Base-by-base conservation (phyloP, 2,888 invertebrate species). In the Polymixis flavicincta region DNA sequence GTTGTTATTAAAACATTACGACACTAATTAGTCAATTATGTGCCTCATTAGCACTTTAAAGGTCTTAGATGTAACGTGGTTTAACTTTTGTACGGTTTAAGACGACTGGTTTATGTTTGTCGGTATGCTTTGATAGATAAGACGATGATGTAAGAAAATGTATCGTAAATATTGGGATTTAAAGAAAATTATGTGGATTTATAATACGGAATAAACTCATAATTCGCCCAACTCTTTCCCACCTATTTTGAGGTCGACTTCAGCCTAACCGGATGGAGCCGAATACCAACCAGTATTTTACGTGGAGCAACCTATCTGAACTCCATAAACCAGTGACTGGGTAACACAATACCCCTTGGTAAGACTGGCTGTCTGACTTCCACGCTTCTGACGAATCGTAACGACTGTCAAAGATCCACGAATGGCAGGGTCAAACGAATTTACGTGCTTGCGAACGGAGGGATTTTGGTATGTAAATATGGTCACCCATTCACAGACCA, bases 1-100 rank as follows among this genome's bases (percentile, higher is more conserved):
- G 76, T 73, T 80, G 60, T 74, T 80, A 84, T 83, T 80, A 84
- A 80, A 76, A 83, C 86, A 84, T 84, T 84, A 84, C 60, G 66
- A 68, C 57, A 32, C 22, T 84, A 84, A 84, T 86, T 77, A 71
- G 76, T 52, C 61, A 75, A 80, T 76, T 79, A 82, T 60, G 50
- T 45, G 28, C 1, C 66, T 76, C 63, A 76, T 76, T 83, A 83
- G 54, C 85, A 76, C 70, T 82, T 55, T 54, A 73, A 76, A 82
- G 76, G 84, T 67, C 69, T 80, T 64, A 72, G 64, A 75, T 61
- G 57, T 48, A 6, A 50, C 57, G 55, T 50, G 25, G 66, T 32
- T 60, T 45, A 60, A 32, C 45, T 48, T 48, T 61, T 64, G 32
- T 61, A 60, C 17, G n/a, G 48, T 54, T 52, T 42, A 66, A 42